These are phyloP conservation scores for Erebia ligea DNA, from an alignment of 2,888 invertebrate species.

Conservation along the genomic window DNA sequence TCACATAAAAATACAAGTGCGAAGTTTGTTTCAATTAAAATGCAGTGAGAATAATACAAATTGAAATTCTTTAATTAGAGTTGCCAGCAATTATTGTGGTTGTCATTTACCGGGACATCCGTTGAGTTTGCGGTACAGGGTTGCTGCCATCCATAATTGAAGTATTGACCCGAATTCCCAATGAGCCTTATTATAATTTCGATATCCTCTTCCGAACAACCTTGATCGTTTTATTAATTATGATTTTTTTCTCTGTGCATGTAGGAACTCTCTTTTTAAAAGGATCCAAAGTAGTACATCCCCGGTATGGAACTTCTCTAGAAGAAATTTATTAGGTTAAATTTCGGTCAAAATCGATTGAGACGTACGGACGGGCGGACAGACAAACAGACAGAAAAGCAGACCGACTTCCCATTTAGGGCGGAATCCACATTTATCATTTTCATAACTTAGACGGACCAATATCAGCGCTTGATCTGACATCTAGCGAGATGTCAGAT, in stretches of 20 bases:
- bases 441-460: no score
- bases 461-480: no score
- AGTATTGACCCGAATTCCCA: background rate
- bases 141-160: background rate
- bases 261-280: no score
- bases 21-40: slow-evolving; percentile 14
- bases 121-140: slow-evolving; percentile 31
- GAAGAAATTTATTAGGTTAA: no score
- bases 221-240: background rate
- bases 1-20: background rate
- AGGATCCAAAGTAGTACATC: no score
- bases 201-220: background rate
- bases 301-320: no score
- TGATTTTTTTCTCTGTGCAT: background rate
- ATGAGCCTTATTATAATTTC: background rate
- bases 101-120: slow-evolving; percentile 45
- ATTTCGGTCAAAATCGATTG: no score
- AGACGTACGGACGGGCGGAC: no score
- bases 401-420: no score
- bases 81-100: slow-evolving; percentile 39
- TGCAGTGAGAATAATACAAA: slow-evolving; percentile 6
- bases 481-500: no score
- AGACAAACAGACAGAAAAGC: no score
- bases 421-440: no score
- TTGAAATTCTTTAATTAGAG: slow-evolving; percentile 31